phyloP scores from a whole-genome alignment of 2,888 invertebrate genomes.

The Dyspetes luteomarginatus region DNA sequence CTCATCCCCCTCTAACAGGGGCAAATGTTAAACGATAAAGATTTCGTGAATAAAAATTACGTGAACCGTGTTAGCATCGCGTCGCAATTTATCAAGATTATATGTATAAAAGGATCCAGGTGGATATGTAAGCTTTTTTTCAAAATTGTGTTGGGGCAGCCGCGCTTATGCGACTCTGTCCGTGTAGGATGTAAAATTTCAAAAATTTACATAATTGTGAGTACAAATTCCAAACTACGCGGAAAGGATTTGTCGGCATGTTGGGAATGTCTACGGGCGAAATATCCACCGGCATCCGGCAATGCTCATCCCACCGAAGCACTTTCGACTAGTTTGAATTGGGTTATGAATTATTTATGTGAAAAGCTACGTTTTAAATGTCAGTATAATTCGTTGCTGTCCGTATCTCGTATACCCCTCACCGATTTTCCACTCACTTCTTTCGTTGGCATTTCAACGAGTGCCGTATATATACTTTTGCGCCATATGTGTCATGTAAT shows the following conservation, averaged over 20 bases:
- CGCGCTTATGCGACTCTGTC: constrained; percentile 40
- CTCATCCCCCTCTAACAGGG: not conserved
- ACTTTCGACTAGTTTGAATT: constrained; percentile 59
- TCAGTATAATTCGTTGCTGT: constrained; percentile 66
- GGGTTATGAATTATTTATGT: constrained; percentile 78
- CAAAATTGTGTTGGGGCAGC: constrained; percentile 5
- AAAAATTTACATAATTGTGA: constrained; percentile 77
- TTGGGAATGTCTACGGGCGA: constrained; percentile 8
- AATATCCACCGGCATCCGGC: constrained; percentile 24
- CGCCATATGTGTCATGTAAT: not conserved
- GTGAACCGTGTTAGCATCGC: not conserved
- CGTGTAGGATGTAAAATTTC: constrained; percentile 55
- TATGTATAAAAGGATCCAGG: constrained; percentile 1
- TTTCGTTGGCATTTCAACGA: constrained; percentile 21
- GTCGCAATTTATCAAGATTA: constrained; percentile 37
- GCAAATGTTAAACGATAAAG: not conserved
- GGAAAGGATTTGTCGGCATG: constrained; percentile 71
- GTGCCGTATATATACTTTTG: not conserved
- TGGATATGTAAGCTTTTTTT: not conserved
- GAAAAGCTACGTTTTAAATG: constrained; percentile 74
- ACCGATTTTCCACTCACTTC: constrained; percentile 49
- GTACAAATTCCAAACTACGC: constrained; percentile 77
- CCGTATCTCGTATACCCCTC: constrained; percentile 12
- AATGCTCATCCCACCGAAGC: constrained; percentile 22
- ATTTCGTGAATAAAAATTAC: constrained; percentile 1